phyloP scores from a whole-genome alignment of 1,140 invertebrate species.

The Brachystomella parvula region DNA sequence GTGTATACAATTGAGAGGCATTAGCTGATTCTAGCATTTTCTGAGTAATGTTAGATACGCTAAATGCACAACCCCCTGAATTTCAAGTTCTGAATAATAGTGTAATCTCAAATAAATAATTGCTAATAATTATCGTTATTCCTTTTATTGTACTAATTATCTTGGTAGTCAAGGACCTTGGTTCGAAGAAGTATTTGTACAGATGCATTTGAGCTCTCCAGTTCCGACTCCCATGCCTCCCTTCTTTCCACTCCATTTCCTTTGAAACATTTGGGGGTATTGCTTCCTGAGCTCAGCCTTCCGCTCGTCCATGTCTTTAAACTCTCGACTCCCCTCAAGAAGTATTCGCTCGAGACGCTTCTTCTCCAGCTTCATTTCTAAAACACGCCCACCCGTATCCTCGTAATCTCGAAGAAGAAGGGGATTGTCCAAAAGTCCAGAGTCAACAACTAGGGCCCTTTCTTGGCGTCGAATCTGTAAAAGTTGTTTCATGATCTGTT shows the following conservation, averaged over 20 bases:
- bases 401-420: slow-evolving; percentile 22
- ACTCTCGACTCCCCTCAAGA: not conserved
- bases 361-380: slow-evolving; percentile 13
- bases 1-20: too few species aligned
- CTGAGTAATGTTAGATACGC: too few species aligned
- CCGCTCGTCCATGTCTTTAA: not conserved
- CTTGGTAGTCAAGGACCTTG: not conserved
- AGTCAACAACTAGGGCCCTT: slow-evolving; percentile 7
- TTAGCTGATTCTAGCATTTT: too few species aligned
- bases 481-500: slow-evolving; percentile 3
- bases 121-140: too few species aligned
- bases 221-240: too few species aligned
- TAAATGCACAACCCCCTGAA: too few species aligned
- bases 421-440: slow-evolving; percentile 24
- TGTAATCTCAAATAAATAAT: too few species aligned
- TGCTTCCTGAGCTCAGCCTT: not conserved
- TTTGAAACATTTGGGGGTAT: not conserved
- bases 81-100: too few species aligned
- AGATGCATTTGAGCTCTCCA: too few species aligned
- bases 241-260: not conserved
- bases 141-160: not conserved
- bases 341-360: not conserved
- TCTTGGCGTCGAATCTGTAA: slow-evolving; percentile 9
- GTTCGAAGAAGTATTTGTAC: too few species aligned
- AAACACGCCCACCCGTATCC: slow-evolving; percentile 13